phyloP scores from a whole-genome alignment of 2,113 vertebrate genomes.

The Rutilus rutilus region DNA sequence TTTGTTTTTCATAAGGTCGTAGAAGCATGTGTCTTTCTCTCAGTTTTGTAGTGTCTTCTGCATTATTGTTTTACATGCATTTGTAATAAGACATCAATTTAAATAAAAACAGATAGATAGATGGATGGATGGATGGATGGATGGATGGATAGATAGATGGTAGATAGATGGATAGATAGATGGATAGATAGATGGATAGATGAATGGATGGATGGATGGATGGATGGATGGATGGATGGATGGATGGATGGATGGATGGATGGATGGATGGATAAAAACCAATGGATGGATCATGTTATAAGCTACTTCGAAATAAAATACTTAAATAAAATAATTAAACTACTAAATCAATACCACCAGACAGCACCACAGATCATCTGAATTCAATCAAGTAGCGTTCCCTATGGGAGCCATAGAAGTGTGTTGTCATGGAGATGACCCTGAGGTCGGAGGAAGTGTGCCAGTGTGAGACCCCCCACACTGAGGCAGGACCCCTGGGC shows the following conservation, averaged over 20 bases:
- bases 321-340: background rate
- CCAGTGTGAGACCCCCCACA: slow-evolving; percentile 46
- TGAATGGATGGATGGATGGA: no score
- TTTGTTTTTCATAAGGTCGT: background rate
- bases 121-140: no score
- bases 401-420: background rate
- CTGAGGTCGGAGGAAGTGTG: slow-evolving; percentile 49
- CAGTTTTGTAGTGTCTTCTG: background rate
- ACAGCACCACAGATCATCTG: background rate
- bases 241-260: no score
- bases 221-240: no score
- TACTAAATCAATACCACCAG: background rate
- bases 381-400: background rate
- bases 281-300: no score
- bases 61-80: background rate
- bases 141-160: background rate
- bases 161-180: no score
- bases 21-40: background rate
- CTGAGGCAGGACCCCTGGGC: background rate
- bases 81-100: background rate
- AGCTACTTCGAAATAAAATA: background rate
- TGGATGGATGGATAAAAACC: no score
- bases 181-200: no score
- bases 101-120: background rate
- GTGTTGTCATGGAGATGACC: slow-evolving; percentile 32